phyloP scores from a whole-genome alignment of 2,888 invertebrate genomes.

The Tromatobia lineatoria region DNA sequence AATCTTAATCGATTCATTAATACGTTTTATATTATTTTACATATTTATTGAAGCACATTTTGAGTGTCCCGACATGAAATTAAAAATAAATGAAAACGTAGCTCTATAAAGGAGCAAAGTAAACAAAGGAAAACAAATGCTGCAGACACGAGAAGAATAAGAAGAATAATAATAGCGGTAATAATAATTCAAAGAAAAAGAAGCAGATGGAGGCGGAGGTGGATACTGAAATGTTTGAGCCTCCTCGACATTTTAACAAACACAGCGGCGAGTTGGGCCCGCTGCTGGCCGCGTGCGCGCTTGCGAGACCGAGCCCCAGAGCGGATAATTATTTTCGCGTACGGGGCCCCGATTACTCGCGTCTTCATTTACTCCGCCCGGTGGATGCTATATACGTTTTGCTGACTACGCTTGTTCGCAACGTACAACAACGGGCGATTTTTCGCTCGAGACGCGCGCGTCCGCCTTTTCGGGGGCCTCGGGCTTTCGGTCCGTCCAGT shows the following conservation, averaged over 20 bases:
- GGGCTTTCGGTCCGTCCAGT: conserved; percentile 61
- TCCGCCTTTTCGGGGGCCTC: conserved; percentile 73
- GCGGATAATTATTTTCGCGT: conserved; percentile 84
- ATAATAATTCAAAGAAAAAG: conserved; percentile 51
- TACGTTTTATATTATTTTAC: too few species aligned
- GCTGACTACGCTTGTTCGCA: conserved; percentile 53
- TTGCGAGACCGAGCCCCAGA: conserved; percentile 73
- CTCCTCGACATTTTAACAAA: conserved; percentile 82
- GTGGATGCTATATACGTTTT: conserved; percentile 57
- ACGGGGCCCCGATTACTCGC: conserved; percentile 80
- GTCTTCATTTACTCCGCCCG: conserved; percentile 82
- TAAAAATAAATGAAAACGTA: background rate
- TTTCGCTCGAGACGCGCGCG: conserved; percentile 73
- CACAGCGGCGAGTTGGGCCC: conserved; percentile 65
- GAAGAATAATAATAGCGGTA: conserved; percentile 29
- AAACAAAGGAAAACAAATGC: conserved; percentile 10
- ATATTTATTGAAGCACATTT: too few species aligned
- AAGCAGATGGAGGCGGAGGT: conserved; percentile 66
- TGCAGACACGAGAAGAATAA: background rate
- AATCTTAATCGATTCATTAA: too few species aligned
- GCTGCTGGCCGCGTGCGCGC: conserved; percentile 67
- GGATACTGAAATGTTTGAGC: conserved; percentile 74
- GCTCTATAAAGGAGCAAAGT: too few species aligned
- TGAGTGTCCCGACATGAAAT: too few species aligned
- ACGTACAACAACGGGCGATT: conserved; percentile 68